Conservation (phyloP, 2,888 invertebrate species). For the Epistrophe grossulariae region DNA sequence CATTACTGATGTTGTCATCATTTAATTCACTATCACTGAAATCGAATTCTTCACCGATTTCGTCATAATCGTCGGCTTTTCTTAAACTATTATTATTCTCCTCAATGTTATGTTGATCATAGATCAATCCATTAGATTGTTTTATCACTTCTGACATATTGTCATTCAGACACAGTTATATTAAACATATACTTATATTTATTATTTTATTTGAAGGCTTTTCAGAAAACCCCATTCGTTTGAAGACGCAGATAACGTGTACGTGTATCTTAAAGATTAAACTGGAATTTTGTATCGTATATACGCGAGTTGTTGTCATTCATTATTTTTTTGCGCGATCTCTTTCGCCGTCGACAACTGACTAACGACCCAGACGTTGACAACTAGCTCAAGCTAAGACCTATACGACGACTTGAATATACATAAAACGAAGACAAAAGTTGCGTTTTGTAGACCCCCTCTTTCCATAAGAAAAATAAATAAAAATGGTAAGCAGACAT, state of each 20-base stretch:
- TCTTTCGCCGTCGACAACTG: constrained; percentile 64
- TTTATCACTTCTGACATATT: constrained; percentile 71
- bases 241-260: constrained; percentile 7
- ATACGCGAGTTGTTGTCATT: constrained; percentile 53
- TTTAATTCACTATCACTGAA: constrained; percentile 80
- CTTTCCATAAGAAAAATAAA: constrained; percentile 39
- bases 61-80: constrained; percentile 77
- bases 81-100: constrained; percentile 43
- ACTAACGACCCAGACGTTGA: constrained; percentile 57
- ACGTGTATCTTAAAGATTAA: constrained; percentile 47
- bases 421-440: constrained; percentile 32
- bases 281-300: constrained; percentile 58
- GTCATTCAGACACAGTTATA: constrained; percentile 6
- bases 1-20: constrained; percentile 43
- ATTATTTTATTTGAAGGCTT: constrained; percentile 11
- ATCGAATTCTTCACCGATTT: constrained; percentile 80
- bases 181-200: background rate
- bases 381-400: constrained; percentile 62
- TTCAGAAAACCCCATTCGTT: constrained; percentile 44
- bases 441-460: constrained; percentile 18
- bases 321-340: constrained; percentile 65
- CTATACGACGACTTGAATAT: constrained; percentile 20
- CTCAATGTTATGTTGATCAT: constrained; percentile 48
- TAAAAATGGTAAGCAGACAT: constrained; percentile 55
- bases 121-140: constrained; percentile 66